A percentile compares a stretch with the other conserved stretches of the same genome.
Evolutionary conservation across 2,797 vertebrate genomes (phyloP).

Genomic region (Thamnophis elegans): DNA sequence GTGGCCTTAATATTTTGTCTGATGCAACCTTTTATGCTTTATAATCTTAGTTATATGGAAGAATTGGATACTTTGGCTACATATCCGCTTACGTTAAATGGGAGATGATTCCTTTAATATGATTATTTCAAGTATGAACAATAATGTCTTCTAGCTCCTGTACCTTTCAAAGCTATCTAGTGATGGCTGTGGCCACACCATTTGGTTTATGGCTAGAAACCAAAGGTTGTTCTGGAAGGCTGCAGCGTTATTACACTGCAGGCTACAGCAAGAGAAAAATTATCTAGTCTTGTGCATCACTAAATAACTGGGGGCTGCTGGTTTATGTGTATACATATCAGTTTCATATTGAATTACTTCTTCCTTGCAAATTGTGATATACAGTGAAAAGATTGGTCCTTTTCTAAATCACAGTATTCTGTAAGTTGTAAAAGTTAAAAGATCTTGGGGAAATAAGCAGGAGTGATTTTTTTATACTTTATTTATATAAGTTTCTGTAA

Average conservation of each 20-base stretch:
- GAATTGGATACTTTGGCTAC: not conserved
- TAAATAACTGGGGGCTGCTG: not conserved
- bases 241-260: not conserved
- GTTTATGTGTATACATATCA: not conserved
- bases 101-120: not conserved
- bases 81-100: not conserved
- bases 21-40: not conserved
- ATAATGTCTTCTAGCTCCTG: not conserved
- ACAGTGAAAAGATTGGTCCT: not conserved
- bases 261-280: not conserved
- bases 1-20: not conserved
- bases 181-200: not conserved
- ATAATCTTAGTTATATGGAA: not conserved
- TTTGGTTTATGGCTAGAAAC: not conserved
- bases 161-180: not conserved
- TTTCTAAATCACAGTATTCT: not conserved
- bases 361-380: not conserved
- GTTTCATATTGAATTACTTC: not conserved
- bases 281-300: not conserved
- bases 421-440: not conserved
- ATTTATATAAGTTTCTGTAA: too few relatives aligned
- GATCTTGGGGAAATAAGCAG: not conserved
- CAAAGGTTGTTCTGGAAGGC: not conserved
- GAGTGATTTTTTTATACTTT: not conserved
- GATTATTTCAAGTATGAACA: not conserved